A percentile compares a stretch with the other conserved stretches of the same genome.
These are phyloP conservation scores for Catostylus mosaicus DNA, from an alignment of 30 jellyfish, hydroid and myxozoan species.

Conservation along the genomic window DNA sequence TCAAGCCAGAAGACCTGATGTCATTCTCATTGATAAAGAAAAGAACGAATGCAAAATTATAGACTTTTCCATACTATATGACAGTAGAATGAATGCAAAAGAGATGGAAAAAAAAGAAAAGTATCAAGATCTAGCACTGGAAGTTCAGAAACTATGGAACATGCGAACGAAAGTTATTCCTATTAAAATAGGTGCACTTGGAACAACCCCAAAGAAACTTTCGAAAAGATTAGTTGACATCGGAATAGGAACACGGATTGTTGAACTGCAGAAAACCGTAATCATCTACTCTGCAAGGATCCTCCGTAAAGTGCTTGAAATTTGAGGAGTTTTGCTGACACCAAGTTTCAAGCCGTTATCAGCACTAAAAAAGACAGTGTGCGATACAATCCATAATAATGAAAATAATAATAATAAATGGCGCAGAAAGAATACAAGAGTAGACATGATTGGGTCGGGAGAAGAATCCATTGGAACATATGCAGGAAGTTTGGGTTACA, in stretches of 20 bases:
- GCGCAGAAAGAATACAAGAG: conserved; percentile 27
- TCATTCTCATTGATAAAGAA: conserved; percentile 53
- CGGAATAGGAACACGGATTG: conserved; percentile 34
- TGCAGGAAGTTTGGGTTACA: conserved; percentile 12
- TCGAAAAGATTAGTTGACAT: conserved; percentile 19
- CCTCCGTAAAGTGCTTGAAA: conserved; percentile 15
- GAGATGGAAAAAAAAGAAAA: conserved; percentile 32
- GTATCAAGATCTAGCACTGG: conserved; percentile 42
- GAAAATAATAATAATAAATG: conserved; percentile 1
- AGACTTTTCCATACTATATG: conserved; percentile 17
- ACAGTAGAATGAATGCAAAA: conserved; percentile 23
- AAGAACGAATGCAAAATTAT: conserved; percentile 33
- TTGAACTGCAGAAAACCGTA: conserved; percentile 20
- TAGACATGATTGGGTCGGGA: conserved; percentile 44
- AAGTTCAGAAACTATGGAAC: conserved; percentile 32
- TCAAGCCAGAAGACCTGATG: conserved; percentile 64
- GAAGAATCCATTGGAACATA: conserved; percentile 22
- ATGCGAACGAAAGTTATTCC: conserved; percentile 37
- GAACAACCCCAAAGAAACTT: conserved; percentile 15
- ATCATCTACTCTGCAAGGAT: conserved; percentile 33
- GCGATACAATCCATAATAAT: neutral
- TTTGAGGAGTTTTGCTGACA: conserved; percentile 11
- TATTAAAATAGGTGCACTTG: conserved; percentile 16
- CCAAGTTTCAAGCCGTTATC: conserved; percentile 15
- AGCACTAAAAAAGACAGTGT: conserved; percentile 11